Evolutionary conservation across 2,888 invertebrate species (phyloP).

Genomic region (Nesidiocoris tenuis): DNA sequence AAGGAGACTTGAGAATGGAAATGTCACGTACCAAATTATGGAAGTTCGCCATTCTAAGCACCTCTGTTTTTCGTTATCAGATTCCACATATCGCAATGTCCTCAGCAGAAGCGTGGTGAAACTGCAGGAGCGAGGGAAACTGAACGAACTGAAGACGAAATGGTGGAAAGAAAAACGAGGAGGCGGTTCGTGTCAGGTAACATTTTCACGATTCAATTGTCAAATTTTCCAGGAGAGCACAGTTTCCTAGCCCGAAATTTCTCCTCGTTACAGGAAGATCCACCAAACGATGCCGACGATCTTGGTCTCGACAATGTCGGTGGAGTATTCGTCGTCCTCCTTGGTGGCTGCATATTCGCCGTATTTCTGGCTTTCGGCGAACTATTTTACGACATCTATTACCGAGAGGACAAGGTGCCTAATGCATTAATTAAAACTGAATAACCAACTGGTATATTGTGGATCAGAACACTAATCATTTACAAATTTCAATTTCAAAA

Average conservation of each 20-base stretch:
- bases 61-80: too few species aligned
- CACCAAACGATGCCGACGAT: conserved; percentile 73
- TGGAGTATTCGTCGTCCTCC: conserved; percentile 90
- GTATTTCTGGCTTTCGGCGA: conserved; percentile 92
- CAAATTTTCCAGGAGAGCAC: too few species aligned
- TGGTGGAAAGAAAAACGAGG: conserved; percentile 89
- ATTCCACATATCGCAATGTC: conserved; percentile 70
- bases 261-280: conserved; percentile 57
- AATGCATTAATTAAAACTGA: too few species aligned
- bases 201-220: too few species aligned
- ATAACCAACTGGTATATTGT: not conserved
- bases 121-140: conserved; percentile 78
- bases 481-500: not conserved
- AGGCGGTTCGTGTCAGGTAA: conserved; percentile 71
- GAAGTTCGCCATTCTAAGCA: too few species aligned
- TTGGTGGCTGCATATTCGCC: conserved; percentile 88
- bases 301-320: conserved; percentile 93
- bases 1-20: too few species aligned
- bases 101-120: conserved; percentile 78
- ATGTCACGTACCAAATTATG: too few species aligned
- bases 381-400: conserved; percentile 74
- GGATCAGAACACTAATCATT: not conserved
- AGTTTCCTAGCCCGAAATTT: not conserved
- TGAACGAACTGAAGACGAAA: conserved; percentile 74
- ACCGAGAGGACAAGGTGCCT: conserved; percentile 35